These are phyloP conservation scores for Speoplatyrhinus poulsoni DNA, from an alignment of 2,113 vertebrate genomes.

Conservation along the genomic window DNA sequence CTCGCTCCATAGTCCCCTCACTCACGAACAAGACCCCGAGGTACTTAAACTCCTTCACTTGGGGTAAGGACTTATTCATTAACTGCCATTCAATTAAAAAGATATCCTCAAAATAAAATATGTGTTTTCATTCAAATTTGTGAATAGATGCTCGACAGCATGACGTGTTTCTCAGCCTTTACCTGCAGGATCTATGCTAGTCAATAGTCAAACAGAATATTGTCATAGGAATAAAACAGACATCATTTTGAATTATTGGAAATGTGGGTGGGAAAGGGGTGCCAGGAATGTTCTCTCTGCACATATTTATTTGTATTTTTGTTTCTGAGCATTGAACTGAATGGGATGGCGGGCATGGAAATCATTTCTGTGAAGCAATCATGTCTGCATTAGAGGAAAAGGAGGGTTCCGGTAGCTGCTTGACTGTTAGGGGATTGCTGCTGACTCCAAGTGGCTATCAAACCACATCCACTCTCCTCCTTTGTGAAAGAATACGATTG, in stretches of 20 bases:
- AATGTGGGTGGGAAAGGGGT: neutral
- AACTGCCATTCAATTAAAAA: too few species aligned
- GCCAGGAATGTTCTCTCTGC: constrained; percentile 6
- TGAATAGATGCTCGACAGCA: too few species aligned
- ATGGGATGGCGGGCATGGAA: constrained; percentile 35
- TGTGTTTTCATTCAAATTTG: too few species aligned
- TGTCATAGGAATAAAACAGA: neutral
- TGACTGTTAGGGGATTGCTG: constrained; percentile 31
- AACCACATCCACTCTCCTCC: constrained; percentile 35
- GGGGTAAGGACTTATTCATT: too few species aligned
- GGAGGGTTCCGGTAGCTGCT: constrained; percentile 20
- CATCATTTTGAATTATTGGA: constrained; percentile 4
- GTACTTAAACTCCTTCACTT: too few species aligned
- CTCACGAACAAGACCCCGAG: too few species aligned
- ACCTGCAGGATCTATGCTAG: neutral
- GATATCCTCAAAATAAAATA: too few species aligned
- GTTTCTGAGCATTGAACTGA: constrained; percentile 20
- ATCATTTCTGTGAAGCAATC: constrained; percentile 49
- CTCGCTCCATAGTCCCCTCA: too few species aligned
- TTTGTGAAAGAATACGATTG: constrained; percentile 12
- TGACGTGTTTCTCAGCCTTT: neutral
- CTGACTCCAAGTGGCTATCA: constrained; percentile 38
- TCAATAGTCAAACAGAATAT: neutral
- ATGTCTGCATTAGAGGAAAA: constrained; percentile 49
- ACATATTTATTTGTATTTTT: neutral